phyloP scores from a whole-genome alignment of 2,888 invertebrate genomes.

The Parthenolecanium corni region DNA sequence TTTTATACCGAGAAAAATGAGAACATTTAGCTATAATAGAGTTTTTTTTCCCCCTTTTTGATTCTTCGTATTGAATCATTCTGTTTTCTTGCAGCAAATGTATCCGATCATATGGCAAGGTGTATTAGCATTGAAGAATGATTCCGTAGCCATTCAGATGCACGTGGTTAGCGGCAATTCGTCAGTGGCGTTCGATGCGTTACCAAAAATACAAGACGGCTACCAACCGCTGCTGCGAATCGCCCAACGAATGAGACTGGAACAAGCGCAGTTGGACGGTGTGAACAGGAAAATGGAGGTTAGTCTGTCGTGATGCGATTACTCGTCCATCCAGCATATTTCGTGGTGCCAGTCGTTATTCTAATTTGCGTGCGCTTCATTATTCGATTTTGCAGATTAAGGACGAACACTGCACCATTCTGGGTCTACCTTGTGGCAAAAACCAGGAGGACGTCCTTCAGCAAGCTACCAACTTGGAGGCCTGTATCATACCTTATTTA shows the following conservation, averaged over 20 bases:
- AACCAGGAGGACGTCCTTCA: slow-evolving; percentile 88
- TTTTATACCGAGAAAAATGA: too few species aligned
- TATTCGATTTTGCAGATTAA: slow-evolving; percentile 55
- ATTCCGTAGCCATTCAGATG: slow-evolving; percentile 96
- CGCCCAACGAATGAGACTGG: slow-evolving; percentile 93
- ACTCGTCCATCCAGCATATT: neutral
- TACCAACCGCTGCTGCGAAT: slow-evolving; percentile 73
- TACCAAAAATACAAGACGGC: slow-evolving; percentile 74
- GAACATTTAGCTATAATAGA: too few species aligned
- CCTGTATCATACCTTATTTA: slow-evolving; percentile 90
- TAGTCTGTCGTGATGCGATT: slow-evolving; percentile 34
- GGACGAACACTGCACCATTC: slow-evolving; percentile 88
- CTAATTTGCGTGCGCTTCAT: neutral
- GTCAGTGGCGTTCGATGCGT: slow-evolving; percentile 72
- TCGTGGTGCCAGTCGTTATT: neutral
- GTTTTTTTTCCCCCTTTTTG: too few species aligned
- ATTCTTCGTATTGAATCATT: neutral
- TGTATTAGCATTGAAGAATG: slow-evolving; percentile 84
- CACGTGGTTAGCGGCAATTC: slow-evolving; percentile 94
- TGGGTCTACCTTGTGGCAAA: slow-evolving; percentile 89
- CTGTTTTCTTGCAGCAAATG: slow-evolving; percentile 47
- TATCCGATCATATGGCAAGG: slow-evolving; percentile 99
- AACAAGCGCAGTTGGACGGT: slow-evolving; percentile 89
- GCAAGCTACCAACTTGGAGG: slow-evolving; percentile 79
- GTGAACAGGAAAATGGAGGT: slow-evolving; percentile 95